phyloP scores from a whole-genome alignment of 1,140 invertebrate genomes.

The Drosophila serrata region DNA sequence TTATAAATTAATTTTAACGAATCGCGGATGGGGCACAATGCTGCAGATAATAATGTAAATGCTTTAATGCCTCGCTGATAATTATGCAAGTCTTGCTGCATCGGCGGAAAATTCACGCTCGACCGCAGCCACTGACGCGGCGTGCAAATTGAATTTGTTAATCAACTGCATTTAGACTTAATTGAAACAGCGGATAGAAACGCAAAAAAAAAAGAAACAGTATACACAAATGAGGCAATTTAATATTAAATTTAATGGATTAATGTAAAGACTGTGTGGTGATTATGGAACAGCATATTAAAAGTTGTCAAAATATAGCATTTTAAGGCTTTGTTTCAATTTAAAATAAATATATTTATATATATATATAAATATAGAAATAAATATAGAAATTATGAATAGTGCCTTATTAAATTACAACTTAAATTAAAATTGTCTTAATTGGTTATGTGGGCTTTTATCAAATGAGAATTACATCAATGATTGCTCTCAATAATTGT shows the following conservation, averaged over 20 bases:
- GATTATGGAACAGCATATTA: slow-evolving; percentile 4
- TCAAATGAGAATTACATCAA: not conserved
- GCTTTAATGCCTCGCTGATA: slow-evolving; percentile 51
- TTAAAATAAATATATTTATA: too few relatives aligned
- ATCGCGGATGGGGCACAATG: slow-evolving; percentile 27
- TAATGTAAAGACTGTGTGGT: slow-evolving; percentile 18
- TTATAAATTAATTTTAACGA: slow-evolving; percentile 67
- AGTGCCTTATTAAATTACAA: too few relatives aligned
- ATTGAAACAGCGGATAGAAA: slow-evolving; percentile 51
- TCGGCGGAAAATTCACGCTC: slow-evolving; percentile 30
- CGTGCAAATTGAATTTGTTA: slow-evolving; percentile 72
- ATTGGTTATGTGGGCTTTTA: not conserved
- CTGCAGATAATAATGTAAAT: slow-evolving; percentile 61
- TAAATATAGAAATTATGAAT: not conserved
- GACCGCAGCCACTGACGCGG: slow-evolving; percentile 14
- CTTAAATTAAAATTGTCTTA: not conserved
- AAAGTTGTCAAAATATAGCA: too few relatives aligned
- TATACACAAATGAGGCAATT: slow-evolving; percentile 11
- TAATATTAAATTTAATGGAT: slow-evolving; percentile 44
- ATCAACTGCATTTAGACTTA: slow-evolving; percentile 73
- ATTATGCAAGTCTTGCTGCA: slow-evolving; percentile 54
- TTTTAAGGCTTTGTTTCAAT: too few relatives aligned
- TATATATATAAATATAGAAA: too few relatives aligned
- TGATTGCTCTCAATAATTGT: not conserved
- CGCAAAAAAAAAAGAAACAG: not conserved